Conservation (phyloP, 2,797 vertebrate species). For the Syncerus caffer region DNA sequence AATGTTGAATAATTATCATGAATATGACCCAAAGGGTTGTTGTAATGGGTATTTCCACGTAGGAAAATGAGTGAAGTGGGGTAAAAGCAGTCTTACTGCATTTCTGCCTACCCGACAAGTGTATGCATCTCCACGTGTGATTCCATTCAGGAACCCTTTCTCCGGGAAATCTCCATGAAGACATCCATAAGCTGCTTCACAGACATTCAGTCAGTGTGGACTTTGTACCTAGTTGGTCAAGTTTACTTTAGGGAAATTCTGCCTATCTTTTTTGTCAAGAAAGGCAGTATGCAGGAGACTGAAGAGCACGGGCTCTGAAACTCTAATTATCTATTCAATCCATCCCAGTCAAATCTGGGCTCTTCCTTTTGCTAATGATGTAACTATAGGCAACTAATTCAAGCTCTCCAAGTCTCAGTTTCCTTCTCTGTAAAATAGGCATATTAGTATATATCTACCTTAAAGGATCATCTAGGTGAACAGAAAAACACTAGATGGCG, state of each 20-base stretch:
- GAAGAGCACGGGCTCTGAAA: not conserved
- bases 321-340: not conserved
- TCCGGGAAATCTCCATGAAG: not conserved
- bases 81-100: not conserved
- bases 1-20: conserved; percentile 41
- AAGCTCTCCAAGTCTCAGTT: not conserved
- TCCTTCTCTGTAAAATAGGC: not conserved
- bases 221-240: not conserved
- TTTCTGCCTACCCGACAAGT: not conserved
- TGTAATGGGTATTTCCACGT: conserved; percentile 6
- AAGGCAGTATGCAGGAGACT: not conserved
- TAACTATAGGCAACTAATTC: not conserved
- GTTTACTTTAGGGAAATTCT: not conserved
- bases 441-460: not conserved
- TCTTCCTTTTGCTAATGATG: not conserved
- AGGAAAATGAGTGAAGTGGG: not conserved
- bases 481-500: not conserved
- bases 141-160: conserved; percentile 2
- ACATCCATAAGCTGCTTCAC: not conserved
- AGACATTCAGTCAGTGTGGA: not conserved
- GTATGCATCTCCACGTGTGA: not conserved
- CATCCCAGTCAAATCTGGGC: not conserved
- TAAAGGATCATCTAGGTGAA: not conserved
- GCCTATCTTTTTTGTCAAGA: not conserved
- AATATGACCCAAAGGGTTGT: conserved; percentile 43